phyloP scores from a whole-genome alignment of 37 sponge, comb jelly and placozoan species.

The Eunapius fragilis region DNA sequence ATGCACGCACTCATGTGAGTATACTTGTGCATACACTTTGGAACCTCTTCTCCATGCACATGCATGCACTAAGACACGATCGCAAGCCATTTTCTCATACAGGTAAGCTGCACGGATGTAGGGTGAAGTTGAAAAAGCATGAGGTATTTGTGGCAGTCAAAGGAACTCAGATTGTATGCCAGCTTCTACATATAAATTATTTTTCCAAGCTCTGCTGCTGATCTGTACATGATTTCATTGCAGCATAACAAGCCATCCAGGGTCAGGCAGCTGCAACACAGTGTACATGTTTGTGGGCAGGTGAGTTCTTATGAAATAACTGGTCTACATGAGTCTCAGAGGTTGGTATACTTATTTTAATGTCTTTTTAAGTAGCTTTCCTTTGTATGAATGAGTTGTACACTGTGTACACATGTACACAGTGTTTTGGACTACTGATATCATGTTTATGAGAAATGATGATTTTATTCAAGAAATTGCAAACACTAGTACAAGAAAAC shows the following conservation, averaged over 20 bases:
- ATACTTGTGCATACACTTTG: no score
- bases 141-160: background rate
- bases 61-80: background rate
- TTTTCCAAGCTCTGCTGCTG: background rate
- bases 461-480: no score
- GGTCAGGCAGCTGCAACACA: background rate
- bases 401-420: background rate
- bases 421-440: background rate
- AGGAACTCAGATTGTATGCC: background rate
- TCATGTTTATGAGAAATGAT: background rate
- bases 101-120: constrained; percentile 32
- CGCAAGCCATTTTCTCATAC: background rate
- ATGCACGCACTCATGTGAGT: background rate
- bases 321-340: background rate
- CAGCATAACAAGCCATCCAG: background rate
- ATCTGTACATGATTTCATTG: background rate
- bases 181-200: background rate
- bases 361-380: background rate
- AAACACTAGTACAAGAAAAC: no score
- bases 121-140: background rate
- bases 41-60: background rate
- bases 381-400: background rate
- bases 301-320: background rate
- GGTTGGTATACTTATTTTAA: background rate
- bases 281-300: background rate